These are phyloP conservation scores for Ormyrus labotus DNA, from an alignment of 2,888 invertebrate species.

Conservation along the genomic window DNA sequence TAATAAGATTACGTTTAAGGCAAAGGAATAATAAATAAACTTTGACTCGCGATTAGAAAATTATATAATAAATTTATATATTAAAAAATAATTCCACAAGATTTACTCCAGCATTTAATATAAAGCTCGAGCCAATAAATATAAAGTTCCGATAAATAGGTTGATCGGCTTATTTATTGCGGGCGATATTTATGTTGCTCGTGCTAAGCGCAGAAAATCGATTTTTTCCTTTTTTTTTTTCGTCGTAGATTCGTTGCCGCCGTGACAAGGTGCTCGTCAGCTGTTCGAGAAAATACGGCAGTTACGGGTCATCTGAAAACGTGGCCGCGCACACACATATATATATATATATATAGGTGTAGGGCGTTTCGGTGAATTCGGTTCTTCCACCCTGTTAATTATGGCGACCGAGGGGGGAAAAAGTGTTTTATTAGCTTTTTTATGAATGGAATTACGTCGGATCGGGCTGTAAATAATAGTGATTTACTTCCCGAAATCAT, in stretches of 20 bases:
- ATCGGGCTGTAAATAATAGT: conserved; percentile 57
- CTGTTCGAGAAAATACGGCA: conserved; percentile 49
- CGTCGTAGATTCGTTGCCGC: neutral
- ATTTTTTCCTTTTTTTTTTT: conserved; percentile 10
- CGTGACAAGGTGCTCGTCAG: conserved; percentile 47
- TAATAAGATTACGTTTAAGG: too few relatives aligned
- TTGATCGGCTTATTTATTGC: too few relatives aligned
- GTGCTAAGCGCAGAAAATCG: neutral
- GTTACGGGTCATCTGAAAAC: conserved; percentile 49
- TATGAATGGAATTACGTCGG: conserved; percentile 56
- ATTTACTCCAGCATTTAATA: too few relatives aligned
- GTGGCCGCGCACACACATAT: conserved; percentile 16
- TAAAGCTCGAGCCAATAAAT: too few relatives aligned
- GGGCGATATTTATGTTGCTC: too few relatives aligned
- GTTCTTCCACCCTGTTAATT: conserved; percentile 57
- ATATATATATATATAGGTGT: conserved; percentile 13
- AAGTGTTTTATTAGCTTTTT: conserved; percentile 57
- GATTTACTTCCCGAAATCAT: conserved; percentile 57
- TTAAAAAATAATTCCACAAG: too few relatives aligned
- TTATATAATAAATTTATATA: too few relatives aligned
- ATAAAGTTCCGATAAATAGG: too few relatives aligned
- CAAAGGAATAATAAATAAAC: too few relatives aligned
- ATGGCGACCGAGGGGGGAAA: conserved; percentile 47
- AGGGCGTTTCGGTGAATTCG: conserved; percentile 55
- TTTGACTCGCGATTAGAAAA: too few relatives aligned